Evolutionary conservation across 1,140 invertebrate species (phyloP).

Genomic region (Cryptotermes secundus): DNA sequence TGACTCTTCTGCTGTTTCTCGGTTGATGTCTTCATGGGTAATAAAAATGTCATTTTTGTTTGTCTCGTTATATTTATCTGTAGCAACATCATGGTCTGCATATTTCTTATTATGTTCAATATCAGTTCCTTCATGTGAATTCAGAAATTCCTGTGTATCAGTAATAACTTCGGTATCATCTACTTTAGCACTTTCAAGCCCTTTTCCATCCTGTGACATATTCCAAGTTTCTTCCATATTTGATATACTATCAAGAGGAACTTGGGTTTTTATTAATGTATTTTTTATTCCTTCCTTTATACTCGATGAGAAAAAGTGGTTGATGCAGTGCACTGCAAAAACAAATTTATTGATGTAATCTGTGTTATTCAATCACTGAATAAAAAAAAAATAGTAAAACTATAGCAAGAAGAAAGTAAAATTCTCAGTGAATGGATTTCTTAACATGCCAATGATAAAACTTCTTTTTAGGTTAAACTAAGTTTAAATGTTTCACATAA

Average conservation of each 20-base stretch:
- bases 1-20: neutral
- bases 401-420: too few species aligned
- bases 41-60: neutral
- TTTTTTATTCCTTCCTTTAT: neutral
- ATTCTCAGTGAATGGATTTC: too few species aligned
- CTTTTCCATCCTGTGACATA: neutral
- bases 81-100: neutral
- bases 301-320: neutral
- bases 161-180: neutral
- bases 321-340: slow-evolving; percentile 7
- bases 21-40: neutral
- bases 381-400: too few species aligned
- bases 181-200: neutral
- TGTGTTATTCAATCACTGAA: too few species aligned
- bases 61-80: neutral
- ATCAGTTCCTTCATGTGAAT: neutral
- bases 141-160: neutral
- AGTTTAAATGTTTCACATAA: too few species aligned
- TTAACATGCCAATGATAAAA: too few species aligned
- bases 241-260: too few species aligned
- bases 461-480: too few species aligned
- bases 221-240: neutral
- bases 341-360: neutral
- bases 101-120: neutral
- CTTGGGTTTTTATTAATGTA: neutral